phyloP scores from a whole-genome alignment of 2,888 invertebrate species.

The Thera britannica region DNA sequence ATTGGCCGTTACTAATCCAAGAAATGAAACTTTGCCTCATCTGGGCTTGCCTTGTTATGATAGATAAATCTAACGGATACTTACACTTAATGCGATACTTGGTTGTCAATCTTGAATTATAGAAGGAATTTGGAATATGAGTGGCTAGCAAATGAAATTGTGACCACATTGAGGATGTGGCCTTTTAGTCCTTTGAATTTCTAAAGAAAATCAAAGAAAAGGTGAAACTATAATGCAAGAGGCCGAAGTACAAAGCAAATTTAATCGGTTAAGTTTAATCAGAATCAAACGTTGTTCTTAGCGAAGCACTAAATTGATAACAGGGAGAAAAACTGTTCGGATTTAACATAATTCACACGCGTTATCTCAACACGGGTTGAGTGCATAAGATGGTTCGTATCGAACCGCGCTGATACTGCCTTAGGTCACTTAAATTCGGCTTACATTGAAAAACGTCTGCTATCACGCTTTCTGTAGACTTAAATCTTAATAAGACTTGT shows the following conservation, averaged over 20 bases:
- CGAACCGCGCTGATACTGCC: constrained; percentile 5
- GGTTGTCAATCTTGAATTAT: background rate
- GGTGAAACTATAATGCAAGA: background rate
- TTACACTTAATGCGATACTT: background rate
- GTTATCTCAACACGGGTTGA: constrained; percentile 69
- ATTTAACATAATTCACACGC: constrained; percentile 79
- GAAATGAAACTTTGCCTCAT: constrained; percentile 35
- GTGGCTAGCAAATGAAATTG: too few species aligned
- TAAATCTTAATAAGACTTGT: background rate
- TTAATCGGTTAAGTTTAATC: constrained; percentile 66
- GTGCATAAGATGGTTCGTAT: constrained; percentile 50
- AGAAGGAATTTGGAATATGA: too few species aligned
- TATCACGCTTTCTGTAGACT: constrained; percentile 1
- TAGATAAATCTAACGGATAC: background rate
- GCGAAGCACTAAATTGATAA: constrained; percentile 74
- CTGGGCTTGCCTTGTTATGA: background rate
- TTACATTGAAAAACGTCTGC: constrained; percentile 9
- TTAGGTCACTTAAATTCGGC: constrained; percentile 2
- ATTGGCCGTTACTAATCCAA: constrained; percentile 49
- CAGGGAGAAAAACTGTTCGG: constrained; percentile 70
- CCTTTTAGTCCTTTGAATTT: too few species aligned
- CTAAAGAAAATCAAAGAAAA: background rate
- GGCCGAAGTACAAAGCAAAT: constrained; percentile 30
- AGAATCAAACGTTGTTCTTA: constrained; percentile 69
- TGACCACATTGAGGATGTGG: too few species aligned